Conservation (phyloP, 30 jellyfish, hydroid and myxozoan species). For the Rhopilema esculentum region DNA sequence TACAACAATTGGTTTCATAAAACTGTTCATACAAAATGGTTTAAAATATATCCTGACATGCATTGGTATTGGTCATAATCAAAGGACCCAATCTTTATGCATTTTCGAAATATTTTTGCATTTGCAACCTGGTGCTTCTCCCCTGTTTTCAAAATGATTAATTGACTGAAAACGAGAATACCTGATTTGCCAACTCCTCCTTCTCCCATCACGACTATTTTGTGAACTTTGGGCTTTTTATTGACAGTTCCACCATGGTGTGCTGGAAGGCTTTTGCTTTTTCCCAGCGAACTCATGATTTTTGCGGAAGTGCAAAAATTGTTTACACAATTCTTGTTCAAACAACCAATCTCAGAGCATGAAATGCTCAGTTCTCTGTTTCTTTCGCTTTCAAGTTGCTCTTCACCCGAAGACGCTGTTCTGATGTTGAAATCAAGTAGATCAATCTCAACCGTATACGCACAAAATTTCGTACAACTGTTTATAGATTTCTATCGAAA, state of each 20-base stretch:
- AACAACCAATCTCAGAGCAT: background rate
- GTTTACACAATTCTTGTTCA: background rate
- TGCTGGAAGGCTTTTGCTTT: slow-evolving; percentile 6
- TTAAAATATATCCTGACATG: no score
- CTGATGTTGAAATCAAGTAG: no score
- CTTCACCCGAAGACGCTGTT: background rate
- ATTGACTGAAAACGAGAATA: no score
- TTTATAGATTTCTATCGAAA: background rate
- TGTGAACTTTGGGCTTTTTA: slow-evolving; percentile 67
- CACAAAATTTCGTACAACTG: background rate
- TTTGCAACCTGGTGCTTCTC: no score
- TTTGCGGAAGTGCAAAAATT: slow-evolving; percentile 22
- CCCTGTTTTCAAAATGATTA: no score
- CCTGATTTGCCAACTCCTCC: slow-evolving; percentile 95
- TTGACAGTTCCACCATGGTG: slow-evolving; percentile 15
- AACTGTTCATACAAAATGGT: no score
- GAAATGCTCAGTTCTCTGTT: background rate
- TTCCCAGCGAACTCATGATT: background rate
- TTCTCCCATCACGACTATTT: slow-evolving; percentile 85
- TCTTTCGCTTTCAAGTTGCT: background rate
- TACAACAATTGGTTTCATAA: no score
- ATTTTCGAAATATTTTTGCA: no score
- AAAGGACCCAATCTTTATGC: no score
- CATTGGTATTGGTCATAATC: no score
- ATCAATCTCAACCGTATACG: background rate